These are phyloP conservation scores for Apteryx owenii DNA, from an alignment of 2,113 vertebrate genomes.

Conservation along the genomic window DNA sequence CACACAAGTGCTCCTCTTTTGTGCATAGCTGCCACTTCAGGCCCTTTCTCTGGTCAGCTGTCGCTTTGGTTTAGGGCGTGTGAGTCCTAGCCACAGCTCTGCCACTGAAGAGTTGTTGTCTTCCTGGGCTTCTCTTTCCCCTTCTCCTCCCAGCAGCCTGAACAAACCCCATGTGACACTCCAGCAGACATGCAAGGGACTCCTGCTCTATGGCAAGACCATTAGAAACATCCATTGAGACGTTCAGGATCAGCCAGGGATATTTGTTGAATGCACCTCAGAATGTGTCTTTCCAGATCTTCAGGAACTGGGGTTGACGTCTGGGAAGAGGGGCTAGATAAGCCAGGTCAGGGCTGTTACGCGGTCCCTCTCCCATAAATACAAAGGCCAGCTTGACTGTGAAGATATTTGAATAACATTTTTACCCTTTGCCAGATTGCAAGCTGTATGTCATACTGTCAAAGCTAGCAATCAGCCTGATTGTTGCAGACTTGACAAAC, in stretches of 20 bases:
- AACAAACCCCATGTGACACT: neutral
- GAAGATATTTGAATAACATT: constrained; percentile 31
- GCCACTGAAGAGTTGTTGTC: neutral
- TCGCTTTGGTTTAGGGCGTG: neutral
- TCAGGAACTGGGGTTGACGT: neutral
- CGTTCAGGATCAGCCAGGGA: neutral
- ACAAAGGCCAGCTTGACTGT: neutral
- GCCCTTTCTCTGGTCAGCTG: neutral
- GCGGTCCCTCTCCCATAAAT: neutral
- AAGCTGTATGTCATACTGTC: constrained; percentile 61
- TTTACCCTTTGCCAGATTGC: constrained; percentile 47
- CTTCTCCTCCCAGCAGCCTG: neutral
- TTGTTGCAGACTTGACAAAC: constrained; percentile 65
- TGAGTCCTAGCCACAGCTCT: neutral
- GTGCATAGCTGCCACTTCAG: neutral
- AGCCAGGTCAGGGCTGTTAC: neutral
- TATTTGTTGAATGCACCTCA: neutral
- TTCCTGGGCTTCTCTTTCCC: neutral
- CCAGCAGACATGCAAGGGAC: neutral
- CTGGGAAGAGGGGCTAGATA: neutral
- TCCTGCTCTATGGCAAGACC: neutral
- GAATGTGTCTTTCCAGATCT: neutral
- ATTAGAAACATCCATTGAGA: neutral
- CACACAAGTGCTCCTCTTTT: neutral
- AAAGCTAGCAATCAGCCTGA: constrained; percentile 61